Percentiles rank a stretch among this genome's conserved stretches.
phyloP scores from a whole-genome alignment of 2,888 invertebrate genomes.

The Apamea sordens region DNA sequence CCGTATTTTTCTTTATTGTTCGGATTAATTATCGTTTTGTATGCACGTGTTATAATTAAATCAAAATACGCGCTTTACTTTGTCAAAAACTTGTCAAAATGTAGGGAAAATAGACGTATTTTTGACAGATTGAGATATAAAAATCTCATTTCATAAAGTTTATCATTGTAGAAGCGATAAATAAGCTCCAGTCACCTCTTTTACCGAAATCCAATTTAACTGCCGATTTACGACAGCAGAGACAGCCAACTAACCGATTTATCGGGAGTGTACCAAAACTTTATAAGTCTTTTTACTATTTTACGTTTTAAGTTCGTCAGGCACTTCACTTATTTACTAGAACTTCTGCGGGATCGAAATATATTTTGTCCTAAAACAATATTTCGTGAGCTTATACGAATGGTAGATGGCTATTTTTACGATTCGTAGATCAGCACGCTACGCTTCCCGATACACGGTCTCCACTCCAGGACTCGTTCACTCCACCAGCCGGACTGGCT shows the following conservation, averaged over 20 bases:
- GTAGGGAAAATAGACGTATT: too few relatives aligned
- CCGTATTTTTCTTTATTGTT: too few relatives aligned
- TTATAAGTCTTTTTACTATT: slow-evolving; percentile 64
- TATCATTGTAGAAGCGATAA: slow-evolving; percentile 20
- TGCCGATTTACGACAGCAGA: slow-evolving; percentile 39
- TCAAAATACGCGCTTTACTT: too few relatives aligned
- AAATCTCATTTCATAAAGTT: not conserved
- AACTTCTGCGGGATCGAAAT: not conserved
- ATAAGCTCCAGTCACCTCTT: slow-evolving; percentile 31
- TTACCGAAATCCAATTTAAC: slow-evolving; percentile 48
- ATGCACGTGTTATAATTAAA: too few relatives aligned
- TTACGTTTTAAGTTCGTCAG: slow-evolving; percentile 50
- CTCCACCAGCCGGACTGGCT: too few relatives aligned
- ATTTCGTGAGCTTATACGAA: not conserved
- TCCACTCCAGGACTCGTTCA: too few relatives aligned
- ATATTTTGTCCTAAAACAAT: not conserved
- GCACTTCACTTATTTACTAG: slow-evolving; percentile 42
- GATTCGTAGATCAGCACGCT: too few relatives aligned
- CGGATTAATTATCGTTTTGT: too few relatives aligned
- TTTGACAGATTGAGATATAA: not conserved
- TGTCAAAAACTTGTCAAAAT: too few relatives aligned
- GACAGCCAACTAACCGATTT: slow-evolving; percentile 63
- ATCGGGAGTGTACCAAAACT: slow-evolving; percentile 61
- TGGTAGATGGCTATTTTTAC: not conserved
- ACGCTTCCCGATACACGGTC: too few relatives aligned